A percentile compares a stretch with the other conserved stretches of the same genome.
phyloP scores from a whole-genome alignment of 2,113 vertebrate species.

The Melanerpes aurifrons region DNA sequence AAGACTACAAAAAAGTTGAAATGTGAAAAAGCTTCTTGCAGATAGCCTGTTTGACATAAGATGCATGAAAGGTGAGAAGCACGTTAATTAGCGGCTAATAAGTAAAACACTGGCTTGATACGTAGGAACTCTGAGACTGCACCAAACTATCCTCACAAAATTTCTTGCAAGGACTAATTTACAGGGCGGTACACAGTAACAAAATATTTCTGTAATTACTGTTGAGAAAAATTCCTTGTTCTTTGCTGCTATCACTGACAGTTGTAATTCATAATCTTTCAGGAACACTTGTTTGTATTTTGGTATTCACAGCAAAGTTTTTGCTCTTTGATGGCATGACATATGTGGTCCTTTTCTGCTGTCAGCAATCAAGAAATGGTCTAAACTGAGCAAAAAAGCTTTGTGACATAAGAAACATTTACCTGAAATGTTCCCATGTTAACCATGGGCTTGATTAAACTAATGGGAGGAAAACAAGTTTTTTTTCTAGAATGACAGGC shows the following conservation, averaged over 20 bases:
- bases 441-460: conserved; percentile 37
- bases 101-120: conserved; percentile 35
- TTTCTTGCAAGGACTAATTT: conserved; percentile 52
- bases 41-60: conserved; percentile 4
- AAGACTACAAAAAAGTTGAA: conserved; percentile 31
- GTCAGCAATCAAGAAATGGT: conserved; percentile 66
- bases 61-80: conserved; percentile 50
- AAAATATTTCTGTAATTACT: conserved; percentile 51
- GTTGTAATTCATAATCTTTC: conserved; percentile 56
- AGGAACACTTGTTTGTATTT: conserved; percentile 47
- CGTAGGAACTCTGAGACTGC: conserved; percentile 31
- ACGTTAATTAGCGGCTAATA: conserved; percentile 40
- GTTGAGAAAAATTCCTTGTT: conserved; percentile 42
- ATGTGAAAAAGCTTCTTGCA: background rate
- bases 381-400: conserved; percentile 51
- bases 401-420: conserved; percentile 68
- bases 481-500: conserved; percentile 75
- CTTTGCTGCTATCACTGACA: conserved; percentile 37
- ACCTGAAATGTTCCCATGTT: conserved; percentile 66
- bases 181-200: conserved; percentile 6
- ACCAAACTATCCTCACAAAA: background rate
- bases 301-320: conserved; percentile 47
- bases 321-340: conserved; percentile 43
- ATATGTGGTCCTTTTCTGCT: conserved; percentile 48
- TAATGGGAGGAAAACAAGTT: background rate